phyloP scores from a whole-genome alignment of 2,888 invertebrate species.

The Rhynchonema sp. region DNA sequence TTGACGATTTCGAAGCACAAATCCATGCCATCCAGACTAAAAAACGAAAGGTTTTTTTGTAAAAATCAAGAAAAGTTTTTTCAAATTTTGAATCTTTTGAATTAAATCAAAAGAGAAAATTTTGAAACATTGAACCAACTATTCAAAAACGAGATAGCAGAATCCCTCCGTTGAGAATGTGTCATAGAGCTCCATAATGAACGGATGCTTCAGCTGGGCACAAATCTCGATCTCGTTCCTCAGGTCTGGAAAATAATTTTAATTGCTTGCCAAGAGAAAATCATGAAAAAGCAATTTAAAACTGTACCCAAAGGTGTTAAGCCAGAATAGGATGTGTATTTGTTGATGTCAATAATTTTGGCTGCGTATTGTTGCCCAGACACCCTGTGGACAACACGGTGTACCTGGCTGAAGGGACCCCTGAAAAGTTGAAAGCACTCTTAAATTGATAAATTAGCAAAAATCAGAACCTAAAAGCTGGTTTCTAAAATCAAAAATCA shows the following conservation, averaged over 20 bases:
- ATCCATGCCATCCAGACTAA: constrained; percentile 92
- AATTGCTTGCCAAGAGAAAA: constrained; percentile 3
- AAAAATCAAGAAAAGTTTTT: background rate
- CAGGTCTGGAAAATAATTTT: constrained; percentile 31
- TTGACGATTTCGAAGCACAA: constrained; percentile 93
- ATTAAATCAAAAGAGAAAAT: background rate
- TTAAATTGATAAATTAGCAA: background rate
- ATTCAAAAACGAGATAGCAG: background rate
- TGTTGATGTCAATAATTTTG: constrained; percentile 91
- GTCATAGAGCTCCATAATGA: constrained; percentile 88
- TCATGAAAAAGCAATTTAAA: constrained; percentile 1
- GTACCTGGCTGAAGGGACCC: constrained; percentile 85
- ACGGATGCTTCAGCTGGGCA: constrained; percentile 94
- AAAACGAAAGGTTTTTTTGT: constrained; percentile 9
- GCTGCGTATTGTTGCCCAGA: constrained; percentile 89
- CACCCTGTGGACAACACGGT: constrained; percentile 79
- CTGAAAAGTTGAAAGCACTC: constrained; percentile 20
- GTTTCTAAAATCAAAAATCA: background rate
- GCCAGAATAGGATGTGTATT: constrained; percentile 87
- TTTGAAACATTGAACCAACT: background rate
- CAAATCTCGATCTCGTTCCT: constrained; percentile 86
- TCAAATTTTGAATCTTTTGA: background rate
- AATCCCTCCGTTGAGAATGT: constrained; percentile 12
- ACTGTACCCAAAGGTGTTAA: constrained; percentile 46
- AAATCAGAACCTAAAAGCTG: background rate